Evolutionary conservation across 1,140 invertebrate species (phyloP).

Genomic region (Drosophila setifemur): DNA sequence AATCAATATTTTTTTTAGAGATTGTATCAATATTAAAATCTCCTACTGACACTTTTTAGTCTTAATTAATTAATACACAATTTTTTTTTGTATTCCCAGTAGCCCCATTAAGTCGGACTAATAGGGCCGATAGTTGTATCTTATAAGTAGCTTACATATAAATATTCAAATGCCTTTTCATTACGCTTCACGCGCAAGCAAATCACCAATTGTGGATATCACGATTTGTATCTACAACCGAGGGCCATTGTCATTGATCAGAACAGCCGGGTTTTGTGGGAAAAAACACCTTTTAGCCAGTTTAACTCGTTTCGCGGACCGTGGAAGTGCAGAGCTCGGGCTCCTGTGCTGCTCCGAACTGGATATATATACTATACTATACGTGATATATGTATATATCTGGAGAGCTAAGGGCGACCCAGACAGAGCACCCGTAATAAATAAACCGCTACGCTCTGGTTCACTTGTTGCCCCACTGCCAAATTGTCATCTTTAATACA

Average conservation of each 20-base stretch:
- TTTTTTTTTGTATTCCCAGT: no score
- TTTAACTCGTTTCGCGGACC: slow-evolving; percentile 54
- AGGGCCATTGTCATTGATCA: slow-evolving; percentile 35
- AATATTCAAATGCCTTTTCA: neutral
- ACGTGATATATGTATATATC: slow-evolving; percentile 3
- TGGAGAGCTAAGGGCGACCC: neutral
- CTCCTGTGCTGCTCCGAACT: slow-evolving; percentile 23
- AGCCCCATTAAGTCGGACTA: no score
- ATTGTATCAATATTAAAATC: no score
- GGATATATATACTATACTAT: no score
- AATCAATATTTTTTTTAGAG: no score
- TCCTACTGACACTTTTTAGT: no score
- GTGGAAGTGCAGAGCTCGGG: neutral
- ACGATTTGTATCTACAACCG: slow-evolving; percentile 8
- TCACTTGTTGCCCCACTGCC: slow-evolving; percentile 26
- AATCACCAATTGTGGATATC: neutral
- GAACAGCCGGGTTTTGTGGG: slow-evolving; percentile 2
- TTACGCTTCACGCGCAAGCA: neutral
- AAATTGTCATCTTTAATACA: slow-evolving; percentile 13
- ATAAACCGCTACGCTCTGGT: slow-evolving; percentile 28
- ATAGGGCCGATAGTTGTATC: no score
- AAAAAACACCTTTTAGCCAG: slow-evolving; percentile 50
- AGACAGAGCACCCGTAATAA: neutral
- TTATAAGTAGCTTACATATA: no score
- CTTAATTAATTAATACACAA: no score